phyloP scores from a whole-genome alignment of 2,797 vertebrate genomes.

The Prionace glauca region DNA sequence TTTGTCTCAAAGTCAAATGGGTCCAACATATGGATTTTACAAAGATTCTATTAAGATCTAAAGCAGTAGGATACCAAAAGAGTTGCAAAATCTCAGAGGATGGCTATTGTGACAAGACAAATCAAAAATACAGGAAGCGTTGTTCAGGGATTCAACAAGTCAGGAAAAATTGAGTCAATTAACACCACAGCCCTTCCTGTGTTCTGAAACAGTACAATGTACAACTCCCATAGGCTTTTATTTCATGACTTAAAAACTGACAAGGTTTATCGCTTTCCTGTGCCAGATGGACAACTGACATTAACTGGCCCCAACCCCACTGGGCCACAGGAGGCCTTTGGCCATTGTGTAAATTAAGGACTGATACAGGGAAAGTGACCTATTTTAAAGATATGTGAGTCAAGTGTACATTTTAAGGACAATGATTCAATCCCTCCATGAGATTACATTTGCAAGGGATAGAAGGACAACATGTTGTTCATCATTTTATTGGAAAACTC shows the following conservation, averaged over 20 bases:
- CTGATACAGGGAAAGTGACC: neutral
- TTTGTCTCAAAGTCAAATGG: neutral
- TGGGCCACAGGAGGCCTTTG: neutral
- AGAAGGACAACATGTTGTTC: neutral
- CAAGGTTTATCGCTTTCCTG: neutral
- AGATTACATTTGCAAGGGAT: neutral
- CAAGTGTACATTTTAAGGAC: neutral
- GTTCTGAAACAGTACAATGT: neutral
- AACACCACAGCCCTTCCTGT: neutral
- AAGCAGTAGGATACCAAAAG: neutral
- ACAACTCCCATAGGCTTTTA: neutral
- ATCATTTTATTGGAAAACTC: neutral
- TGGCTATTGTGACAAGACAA: neutral
- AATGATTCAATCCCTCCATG: neutral
- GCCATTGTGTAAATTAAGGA: neutral
- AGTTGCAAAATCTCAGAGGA: neutral
- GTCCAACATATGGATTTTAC: neutral
- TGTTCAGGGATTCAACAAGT: neutral
- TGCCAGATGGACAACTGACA: neutral
- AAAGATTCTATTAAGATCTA: neutral
- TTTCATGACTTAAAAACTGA: neutral
- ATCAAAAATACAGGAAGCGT: neutral
- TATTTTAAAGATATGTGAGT: neutral
- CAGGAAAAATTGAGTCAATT: constrained; percentile 26
- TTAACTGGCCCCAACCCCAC: neutral